phyloP scores from a whole-genome alignment of 2,113 vertebrate genomes.

The Carettochelys insculpta region DNA sequence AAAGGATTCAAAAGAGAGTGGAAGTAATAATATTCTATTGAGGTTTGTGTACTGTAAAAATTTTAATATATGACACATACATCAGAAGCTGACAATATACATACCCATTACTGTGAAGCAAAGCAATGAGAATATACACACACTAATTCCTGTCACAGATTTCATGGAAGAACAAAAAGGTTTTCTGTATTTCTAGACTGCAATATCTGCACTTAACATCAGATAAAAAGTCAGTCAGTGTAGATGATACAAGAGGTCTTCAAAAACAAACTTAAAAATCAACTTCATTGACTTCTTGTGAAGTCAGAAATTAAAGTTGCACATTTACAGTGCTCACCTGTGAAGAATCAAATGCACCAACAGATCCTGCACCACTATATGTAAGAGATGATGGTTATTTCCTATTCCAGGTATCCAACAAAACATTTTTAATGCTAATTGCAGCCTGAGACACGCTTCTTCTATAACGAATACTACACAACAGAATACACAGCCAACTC shows the following conservation, averaged over 20 bases:
- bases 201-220: background rate
- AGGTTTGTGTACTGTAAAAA: conserved; percentile 30
- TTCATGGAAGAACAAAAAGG: background rate
- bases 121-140: conserved; percentile 18
- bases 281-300: background rate
- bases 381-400: background rate
- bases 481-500: background rate
- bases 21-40: conserved; percentile 46
- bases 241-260: background rate
- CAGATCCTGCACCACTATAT: background rate
- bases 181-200: conserved; percentile 17
- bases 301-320: conserved; percentile 10
- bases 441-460: background rate
- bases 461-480: background rate
- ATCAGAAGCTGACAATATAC: conserved; percentile 3
- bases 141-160: conserved; percentile 31
- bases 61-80: conserved; percentile 24
- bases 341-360: background rate
- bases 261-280: background rate
- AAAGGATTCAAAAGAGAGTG: conserved; percentile 62
- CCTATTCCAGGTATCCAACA: background rate
- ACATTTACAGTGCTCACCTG: background rate
- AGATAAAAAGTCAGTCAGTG: background rate
- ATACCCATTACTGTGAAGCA: conserved; percentile 26
- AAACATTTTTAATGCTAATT: background rate